A percentile compares a stretch with the other conserved stretches of the same genome.
Evolutionary conservation across 1,140 invertebrate species (phyloP).

Genomic region (Nasonia longicornis): DNA sequence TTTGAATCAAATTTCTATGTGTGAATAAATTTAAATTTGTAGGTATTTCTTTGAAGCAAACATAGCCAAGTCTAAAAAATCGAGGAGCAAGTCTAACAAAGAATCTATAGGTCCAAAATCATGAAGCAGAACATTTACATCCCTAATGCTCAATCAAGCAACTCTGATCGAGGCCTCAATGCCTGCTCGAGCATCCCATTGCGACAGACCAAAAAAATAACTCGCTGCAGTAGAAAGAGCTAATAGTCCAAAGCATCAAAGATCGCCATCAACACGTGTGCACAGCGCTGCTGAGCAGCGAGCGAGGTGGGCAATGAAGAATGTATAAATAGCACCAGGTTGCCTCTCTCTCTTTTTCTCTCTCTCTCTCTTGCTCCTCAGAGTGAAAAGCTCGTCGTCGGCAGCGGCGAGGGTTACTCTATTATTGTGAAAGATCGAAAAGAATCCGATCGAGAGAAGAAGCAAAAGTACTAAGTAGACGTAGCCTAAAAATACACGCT

Average conservation of each 20-base stretch:
- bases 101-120: not conserved
- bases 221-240: not conserved
- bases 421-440: not conserved
- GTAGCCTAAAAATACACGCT: conserved; percentile 16
- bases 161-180: conserved; percentile 1
- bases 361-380: not conserved
- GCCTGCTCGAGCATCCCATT: not conserved
- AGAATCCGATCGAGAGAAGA: not conserved
- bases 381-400: not conserved
- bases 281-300: not conserved
- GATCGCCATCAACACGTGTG: conserved; percentile 30
- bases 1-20: not conserved
- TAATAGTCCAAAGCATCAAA: conserved; percentile 4
- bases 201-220: not conserved
- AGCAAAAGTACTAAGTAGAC: not conserved
- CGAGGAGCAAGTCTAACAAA: not conserved
- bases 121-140: not conserved
- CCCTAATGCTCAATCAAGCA: not conserved
- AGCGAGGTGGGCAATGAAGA: conserved; percentile 24
- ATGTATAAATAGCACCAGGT: conserved; percentile 26
- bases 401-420: not conserved
- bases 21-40: not conserved
- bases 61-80: not conserved
- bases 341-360: not conserved
- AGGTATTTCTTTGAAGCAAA: not conserved